Evolutionary conservation across 2,888 invertebrate species (phyloP).

Genomic region (Ectemnius cavifrons): DNA sequence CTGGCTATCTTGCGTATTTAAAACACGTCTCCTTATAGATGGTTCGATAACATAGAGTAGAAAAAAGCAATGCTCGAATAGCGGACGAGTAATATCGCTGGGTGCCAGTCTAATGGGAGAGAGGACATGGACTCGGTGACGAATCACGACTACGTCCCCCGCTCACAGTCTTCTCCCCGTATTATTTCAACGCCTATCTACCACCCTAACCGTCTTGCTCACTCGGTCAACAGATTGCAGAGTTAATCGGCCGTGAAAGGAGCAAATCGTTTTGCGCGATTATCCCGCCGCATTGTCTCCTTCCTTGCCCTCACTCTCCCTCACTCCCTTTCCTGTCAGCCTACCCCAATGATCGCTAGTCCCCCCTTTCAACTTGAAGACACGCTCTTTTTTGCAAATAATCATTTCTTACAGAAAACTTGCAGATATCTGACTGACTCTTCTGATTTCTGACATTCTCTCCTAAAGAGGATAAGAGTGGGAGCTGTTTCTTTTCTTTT

Average conservation of each 20-base stretch:
- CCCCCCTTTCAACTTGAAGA: background rate
- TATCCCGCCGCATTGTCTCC: slow-evolving; percentile 68
- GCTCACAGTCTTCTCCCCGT: slow-evolving; percentile 18
- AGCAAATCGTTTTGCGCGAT: slow-evolving; percentile 75
- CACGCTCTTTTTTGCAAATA: slow-evolving; percentile 1
- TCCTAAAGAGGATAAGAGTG: background rate
- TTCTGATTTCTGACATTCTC: slow-evolving; percentile 1
- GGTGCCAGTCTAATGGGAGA: slow-evolving; percentile 3
- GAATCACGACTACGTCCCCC: background rate
- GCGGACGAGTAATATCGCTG: background rate
- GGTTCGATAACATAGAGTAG: background rate
- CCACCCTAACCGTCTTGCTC: slow-evolving; percentile 35
- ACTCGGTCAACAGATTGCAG: slow-evolving; percentile 67
- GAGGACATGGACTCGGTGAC: background rate
- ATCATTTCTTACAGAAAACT: background rate
- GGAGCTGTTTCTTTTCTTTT: background rate
- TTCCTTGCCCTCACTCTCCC: slow-evolving; percentile 22
- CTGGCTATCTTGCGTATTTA: slow-evolving; percentile 43
- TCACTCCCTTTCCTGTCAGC: background rate
- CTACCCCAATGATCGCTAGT: background rate
- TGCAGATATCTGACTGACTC: background rate
- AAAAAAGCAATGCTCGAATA: background rate
- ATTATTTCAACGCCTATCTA: slow-evolving; percentile 47
- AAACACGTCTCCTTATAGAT: slow-evolving; percentile 1
- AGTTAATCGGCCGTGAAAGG: slow-evolving; percentile 76